Base-by-base conservation (phyloP, 2,888 invertebrate species). In the Stenchaetothrips biformis region DNA sequence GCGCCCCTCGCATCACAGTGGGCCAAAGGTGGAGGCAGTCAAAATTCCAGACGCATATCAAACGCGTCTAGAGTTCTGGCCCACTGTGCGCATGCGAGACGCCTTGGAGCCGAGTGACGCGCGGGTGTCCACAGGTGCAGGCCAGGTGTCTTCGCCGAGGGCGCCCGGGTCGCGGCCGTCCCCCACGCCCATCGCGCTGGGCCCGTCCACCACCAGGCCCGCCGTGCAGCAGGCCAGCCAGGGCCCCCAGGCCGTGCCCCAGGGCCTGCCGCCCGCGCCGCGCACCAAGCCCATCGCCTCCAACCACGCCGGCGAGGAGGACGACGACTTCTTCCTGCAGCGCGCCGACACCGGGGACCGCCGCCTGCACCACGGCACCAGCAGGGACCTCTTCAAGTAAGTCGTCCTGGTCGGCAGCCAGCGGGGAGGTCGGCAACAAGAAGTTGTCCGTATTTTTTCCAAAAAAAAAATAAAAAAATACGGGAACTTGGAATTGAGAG, bases 261-360 rank as follows among this genome's bases (percentile, higher is more conserved):
- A 74, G 67, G 67, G 67, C 25, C 67, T 74, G 67, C 67, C 67
- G 25, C 67, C 67, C 67, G 67, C 67, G 67, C 67, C 67, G 21
- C 67, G 67, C 67, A 21, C 67, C 67, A 74, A 74, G 67, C 67
- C 67, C 67, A 74, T 74, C 67, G 67, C 25, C 25, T 74, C 67
- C 67, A 74, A 74, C 67, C 21, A 74, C 67, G 67, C 67, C 67
- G 67, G 67, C 25, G 67, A 74, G 67, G 67, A 74, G 67, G 67
- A 74, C 67, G 67, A 74, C 67, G 67, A 74, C 67, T 74, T 74
- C 67, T 74, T 74, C 67, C 67, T 74, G 67, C 67, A 74, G 67
- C 67, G 67, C 67, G 67, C 67, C 67, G 67, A 74, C 67, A 74
- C 67, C 67, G 67, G 67, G 7, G 67, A 74, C 67, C 67, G 67